Evolutionary conservation across 2,888 invertebrate genomes (phyloP), one percentile per base, ranked within the genome.

Genomic region (Marronus borbonicus): DNA sequence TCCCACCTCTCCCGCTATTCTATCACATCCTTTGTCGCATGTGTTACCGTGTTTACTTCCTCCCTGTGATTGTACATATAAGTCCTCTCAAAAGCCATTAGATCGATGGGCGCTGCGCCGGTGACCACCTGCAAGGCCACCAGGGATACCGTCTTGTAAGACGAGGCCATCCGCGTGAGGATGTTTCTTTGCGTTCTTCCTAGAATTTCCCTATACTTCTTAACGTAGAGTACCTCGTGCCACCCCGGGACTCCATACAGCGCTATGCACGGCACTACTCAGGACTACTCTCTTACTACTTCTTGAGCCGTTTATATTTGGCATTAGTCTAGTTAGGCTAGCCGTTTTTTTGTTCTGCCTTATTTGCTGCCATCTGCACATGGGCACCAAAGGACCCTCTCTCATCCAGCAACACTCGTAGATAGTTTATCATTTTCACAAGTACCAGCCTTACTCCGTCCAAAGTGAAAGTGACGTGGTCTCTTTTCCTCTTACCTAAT

Each of bases 81-180:
- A 14, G 55, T 28, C 14, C 70, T n/a, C 36, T 55, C 31, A 58
- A 14, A n/a, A 14, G 44, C 52, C 70, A 58, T 55, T 3, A 70
- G 20, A 24, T 55, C 70, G 1, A 55, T 58, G 1, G 70, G 31
- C 14, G 36, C 17, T n/a, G 58, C 28, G 8, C 36, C 55, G 14
- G 28, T 39, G n/a, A 70, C 52, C n/a, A 96, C 95, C n/a, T 94
- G 70, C n/a, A 55, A 24, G n/a, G 55, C 52, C 50, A 52, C 50
- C 20, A 58, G 17, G 7, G 70, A 70, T 12, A 58, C 52, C 0
- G 70, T 70, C 17, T 8, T 39, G 10, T 20, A 68, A 3, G 68
- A n/a, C 5, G 68, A 68, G 20, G 52, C 58, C 24, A 58, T 14
- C 17, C 28, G 36, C n/a, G 55, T n/a, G 1, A 70, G 70, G 10